Percentiles rank a stretch among this genome's conserved stretches.
phyloP scores from a whole-genome alignment of 2,113 vertebrate species.

The Myotis lucifugus region DNA sequence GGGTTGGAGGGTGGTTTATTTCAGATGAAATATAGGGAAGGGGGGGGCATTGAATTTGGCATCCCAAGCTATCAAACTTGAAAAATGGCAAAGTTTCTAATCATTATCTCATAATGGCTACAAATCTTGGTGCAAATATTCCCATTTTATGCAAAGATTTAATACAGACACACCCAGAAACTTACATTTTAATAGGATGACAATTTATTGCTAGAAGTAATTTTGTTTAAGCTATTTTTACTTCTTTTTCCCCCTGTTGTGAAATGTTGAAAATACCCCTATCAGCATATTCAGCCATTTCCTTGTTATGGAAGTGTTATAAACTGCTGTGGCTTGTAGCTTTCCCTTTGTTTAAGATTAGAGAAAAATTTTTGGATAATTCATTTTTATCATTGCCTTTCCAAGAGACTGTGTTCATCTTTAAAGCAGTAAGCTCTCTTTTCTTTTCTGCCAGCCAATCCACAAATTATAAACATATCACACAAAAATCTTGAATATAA shows the following conservation, averaged over 20 bases:
- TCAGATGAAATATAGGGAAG: not conserved
- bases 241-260: not conserved
- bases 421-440: slow-evolving; percentile 57
- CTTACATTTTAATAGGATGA: slow-evolving; percentile 52
- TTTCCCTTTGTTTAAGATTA: slow-evolving; percentile 45
- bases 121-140: slow-evolving; percentile 24
- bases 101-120: not conserved
- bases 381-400: slow-evolving; percentile 50
- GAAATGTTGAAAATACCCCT: slow-evolving; percentile 20
- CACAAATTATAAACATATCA: slow-evolving; percentile 46
- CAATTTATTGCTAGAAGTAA: slow-evolving; percentile 43
- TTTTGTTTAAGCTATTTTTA: slow-evolving; percentile 58
- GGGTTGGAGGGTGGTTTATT: not conserved
- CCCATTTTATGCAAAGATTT: slow-evolving; percentile 35
- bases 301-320: not conserved
- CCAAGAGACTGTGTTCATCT: slow-evolving; percentile 51
- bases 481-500: not conserved
- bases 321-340: not conserved
- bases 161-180: slow-evolving; percentile 3
- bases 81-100: not conserved
- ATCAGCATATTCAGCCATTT: not conserved
- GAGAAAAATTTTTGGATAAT: slow-evolving; percentile 60
- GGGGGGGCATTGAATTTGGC: not conserved
- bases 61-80: slow-evolving; percentile 4
- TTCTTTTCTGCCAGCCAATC: not conserved